Evolutionary conservation across 2,797 vertebrate species (phyloP).

Genomic region (Galagoides demidoff): DNA sequence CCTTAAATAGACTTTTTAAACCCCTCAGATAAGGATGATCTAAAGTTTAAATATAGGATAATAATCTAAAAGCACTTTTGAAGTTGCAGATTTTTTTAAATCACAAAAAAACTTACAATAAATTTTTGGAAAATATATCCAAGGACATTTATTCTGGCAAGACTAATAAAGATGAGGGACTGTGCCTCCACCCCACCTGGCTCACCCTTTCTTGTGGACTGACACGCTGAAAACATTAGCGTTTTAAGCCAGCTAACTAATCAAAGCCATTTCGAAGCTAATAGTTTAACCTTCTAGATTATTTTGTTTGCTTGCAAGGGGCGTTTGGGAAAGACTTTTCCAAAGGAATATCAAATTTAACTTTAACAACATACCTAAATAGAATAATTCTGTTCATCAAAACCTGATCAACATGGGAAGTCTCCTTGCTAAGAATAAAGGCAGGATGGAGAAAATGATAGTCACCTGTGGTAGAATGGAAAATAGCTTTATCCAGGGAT

Average conservation of each 20-base stretch:
- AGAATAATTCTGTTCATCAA: slow-evolving; percentile 54
- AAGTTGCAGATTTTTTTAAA: slow-evolving; percentile 16
- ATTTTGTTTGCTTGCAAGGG: not conserved
- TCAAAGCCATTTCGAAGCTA: slow-evolving; percentile 48
- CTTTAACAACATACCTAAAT: slow-evolving; percentile 42
- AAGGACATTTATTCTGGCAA: not conserved
- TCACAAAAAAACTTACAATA: slow-evolving; percentile 44
- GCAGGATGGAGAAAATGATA: not conserved
- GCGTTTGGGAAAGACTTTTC: not conserved
- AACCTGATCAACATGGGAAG: slow-evolving; percentile 27
- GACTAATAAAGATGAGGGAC: not conserved
- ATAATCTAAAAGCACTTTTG: slow-evolving; percentile 30
- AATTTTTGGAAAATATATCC: not conserved
- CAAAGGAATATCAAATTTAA: slow-evolving; percentile 56
- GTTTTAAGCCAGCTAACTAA: slow-evolving; percentile 22
- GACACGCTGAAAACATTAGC: slow-evolving; percentile 31
- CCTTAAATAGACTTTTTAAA: slow-evolving; percentile 26
- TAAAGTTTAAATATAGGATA: slow-evolving; percentile 37
- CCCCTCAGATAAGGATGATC: not conserved
- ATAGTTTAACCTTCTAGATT: slow-evolving; percentile 1
- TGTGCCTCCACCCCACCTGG: not conserved
- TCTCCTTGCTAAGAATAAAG: slow-evolving; percentile 22
- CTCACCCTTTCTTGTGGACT: slow-evolving; percentile 15
- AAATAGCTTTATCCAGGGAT: not conserved
- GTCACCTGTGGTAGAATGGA: not conserved